Evolutionary conservation across 2,888 invertebrate species (phyloP), one percentile per base, ranked within the genome.

Genomic region (Aelia acuminata): DNA sequence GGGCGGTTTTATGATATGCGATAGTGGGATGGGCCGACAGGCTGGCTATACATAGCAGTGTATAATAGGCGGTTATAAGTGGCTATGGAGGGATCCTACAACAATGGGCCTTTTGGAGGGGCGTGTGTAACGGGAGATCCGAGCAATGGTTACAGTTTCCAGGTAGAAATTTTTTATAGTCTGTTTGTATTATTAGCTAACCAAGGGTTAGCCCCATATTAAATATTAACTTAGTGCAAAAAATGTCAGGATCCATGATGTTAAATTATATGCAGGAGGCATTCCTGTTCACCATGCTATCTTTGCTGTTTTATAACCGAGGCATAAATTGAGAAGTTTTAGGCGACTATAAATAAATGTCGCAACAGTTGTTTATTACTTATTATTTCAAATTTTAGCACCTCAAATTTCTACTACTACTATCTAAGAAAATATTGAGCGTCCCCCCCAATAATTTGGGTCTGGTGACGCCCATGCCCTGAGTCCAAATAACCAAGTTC

Each of bases 61-160:
- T 43, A 80, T 80, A 80, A 80, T 80, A 43, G 80, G 80, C 43
- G 80, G 80, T 80, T 80, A 80, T 80, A 80, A 80, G 80, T 80
- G 80, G 80, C 80, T n/a, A 80, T 80, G 43, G 80, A 8, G 80
- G 80, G n/a, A 43, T 18, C 39, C 80, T 2, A 39, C 80, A 80
- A 80, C 43, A 80, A 80, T 80, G 11, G 80, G 22, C 10, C 80
- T 43, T 43, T 39, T n/a, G 10, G n/a, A 80, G 22, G 80, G 80
- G 43, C 39, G 80, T 39, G 80, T 80, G 80, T 80, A 75, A 20
- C 75, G 75, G 75, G 39, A 75, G 39, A 35, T 39, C 2, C 20
- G 43, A 39, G 80, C 43, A 80, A 43, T 43, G 80, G 80, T 43
- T 43, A 80, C 80, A n/a, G 80, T 80, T 10, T 80, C 80, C 80